These are phyloP conservation scores for Pampus argenteus DNA, from an alignment of 2,797 vertebrate genomes.

Conservation along the genomic window DNA sequence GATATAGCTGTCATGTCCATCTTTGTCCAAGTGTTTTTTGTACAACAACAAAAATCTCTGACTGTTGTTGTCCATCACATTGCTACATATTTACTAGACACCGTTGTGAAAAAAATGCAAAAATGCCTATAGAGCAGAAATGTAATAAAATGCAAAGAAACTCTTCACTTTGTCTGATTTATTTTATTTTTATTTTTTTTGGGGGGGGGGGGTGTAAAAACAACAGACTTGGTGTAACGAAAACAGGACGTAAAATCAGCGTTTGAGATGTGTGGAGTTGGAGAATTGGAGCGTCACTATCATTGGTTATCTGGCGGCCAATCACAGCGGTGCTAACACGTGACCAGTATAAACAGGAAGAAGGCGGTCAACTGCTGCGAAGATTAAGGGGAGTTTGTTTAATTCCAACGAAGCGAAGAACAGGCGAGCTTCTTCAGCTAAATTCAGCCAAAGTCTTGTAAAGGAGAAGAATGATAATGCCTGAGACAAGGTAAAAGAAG, in stretches of 20 bases:
- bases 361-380: slow-evolving; percentile 32
- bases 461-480: slow-evolving; percentile 1
- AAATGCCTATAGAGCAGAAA: slow-evolving; percentile 71
- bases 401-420: not conserved
- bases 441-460: accelerated
- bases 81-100: slow-evolving; percentile 65
- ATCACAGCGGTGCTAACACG: slow-evolving; percentile 45
- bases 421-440: not conserved
- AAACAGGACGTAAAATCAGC: too few relatives aligned
- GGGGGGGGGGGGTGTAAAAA: too few relatives aligned
- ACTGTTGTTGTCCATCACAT: slow-evolving; percentile 53
- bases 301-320: slow-evolving; percentile 66
- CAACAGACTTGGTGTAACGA: too few relatives aligned
- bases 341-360: slow-evolving; percentile 76
- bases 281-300: not conserved
- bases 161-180: not conserved
- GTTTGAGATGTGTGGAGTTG: not conserved
- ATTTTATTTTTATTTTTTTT: too few relatives aligned
- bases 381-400: accelerated
- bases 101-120: slow-evolving; percentile 75
- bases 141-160: slow-evolving; percentile 67
- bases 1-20: slow-evolving; percentile 52
- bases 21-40: slow-evolving; percentile 47
- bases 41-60: slow-evolving; percentile 20
- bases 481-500: slow-evolving; percentile 50